Base-by-base conservation (phyloP, 2,888 invertebrate genomes). In the Subacronicta megacephala region DNA sequence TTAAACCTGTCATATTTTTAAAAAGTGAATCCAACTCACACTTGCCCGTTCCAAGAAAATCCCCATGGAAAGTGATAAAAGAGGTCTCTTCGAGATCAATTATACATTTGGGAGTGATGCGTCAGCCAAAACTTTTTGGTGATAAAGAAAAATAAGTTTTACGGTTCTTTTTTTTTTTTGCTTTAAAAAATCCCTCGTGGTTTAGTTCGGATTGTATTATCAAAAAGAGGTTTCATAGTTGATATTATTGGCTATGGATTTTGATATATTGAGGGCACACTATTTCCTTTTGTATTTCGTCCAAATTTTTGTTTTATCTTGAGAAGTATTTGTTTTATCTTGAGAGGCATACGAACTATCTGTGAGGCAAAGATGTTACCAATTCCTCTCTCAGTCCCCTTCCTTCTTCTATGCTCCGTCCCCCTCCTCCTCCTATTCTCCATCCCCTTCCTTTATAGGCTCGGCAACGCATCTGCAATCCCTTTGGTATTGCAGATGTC, bases 81-180 rank as follows among this genome's bases (percentile, higher is more conserved):
- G 51, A 49, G 53, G 52, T 44, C 58, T 72, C 43, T 18, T 41
- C 16, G 53, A 77, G 75, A 80, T 71, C 72, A 79, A 79, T 80
- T 80, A 79, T 69, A 73, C 79, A 45, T 58, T 45, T 50, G 78
- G 78, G 78, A 75, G 63, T 66, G 62, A 77, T 74, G 41, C 56
- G 62, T 73, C 65, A 64, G 35, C 47, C 35, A 6, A 38, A 74
- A 62, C 42, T 68, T 76, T 58, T 67, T 61, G 50, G 55, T 70
- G 62, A 67, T 71, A 72, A 55, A 62, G 54, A 66, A 62, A 70
- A 68, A 75, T 54, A 72, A 58, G 45, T 65, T 54, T 50, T 23
- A 56, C 55, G 31, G 46, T 35, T 50, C 35, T 49, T 57, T 36
- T 31, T 44, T 49, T 57, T 36, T 31, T 44, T 49, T 40, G 26